Percentiles rank a stretch among this genome's conserved stretches.
Evolutionary conservation across 2,113 vertebrate genomes (phyloP).

Genomic region (Paedocypris sp.): DNA sequence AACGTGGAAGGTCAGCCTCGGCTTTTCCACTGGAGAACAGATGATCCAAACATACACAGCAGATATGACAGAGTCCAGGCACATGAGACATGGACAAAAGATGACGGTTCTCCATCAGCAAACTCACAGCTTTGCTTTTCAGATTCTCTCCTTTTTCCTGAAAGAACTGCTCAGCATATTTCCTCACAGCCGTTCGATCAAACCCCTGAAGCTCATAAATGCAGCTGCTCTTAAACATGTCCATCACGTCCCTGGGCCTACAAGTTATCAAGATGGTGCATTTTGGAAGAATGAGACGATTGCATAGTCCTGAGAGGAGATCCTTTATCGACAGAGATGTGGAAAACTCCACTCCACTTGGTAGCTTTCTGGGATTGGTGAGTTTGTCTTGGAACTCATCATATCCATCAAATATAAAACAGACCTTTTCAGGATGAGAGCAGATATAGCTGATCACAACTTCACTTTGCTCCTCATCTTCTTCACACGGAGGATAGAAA

Average conservation of each 20-base stretch:
- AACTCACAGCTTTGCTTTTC: slow-evolving; percentile 48
- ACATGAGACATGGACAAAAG: slow-evolving; percentile 72
- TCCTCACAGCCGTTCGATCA: slow-evolving; percentile 53
- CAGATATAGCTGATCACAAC: slow-evolving; percentile 64
- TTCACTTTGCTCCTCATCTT: slow-evolving; percentile 34
- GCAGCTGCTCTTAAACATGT: slow-evolving; percentile 48
- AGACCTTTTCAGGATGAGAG: slow-evolving; percentile 55
- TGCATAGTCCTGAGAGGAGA: slow-evolving; percentile 68
- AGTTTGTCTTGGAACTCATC: slow-evolving; percentile 67
- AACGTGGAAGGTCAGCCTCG: slow-evolving; percentile 52
- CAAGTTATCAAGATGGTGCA: slow-evolving; percentile 78
- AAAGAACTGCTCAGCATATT: slow-evolving; percentile 69
- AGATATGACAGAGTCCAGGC: slow-evolving; percentile 71
- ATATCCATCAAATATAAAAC: slow-evolving; percentile 82
- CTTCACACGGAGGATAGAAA: slow-evolving; percentile 55
- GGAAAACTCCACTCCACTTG: background rate
- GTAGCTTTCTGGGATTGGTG: background rate
- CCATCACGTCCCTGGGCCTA: slow-evolving; percentile 56
- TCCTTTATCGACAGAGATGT: slow-evolving; percentile 46
- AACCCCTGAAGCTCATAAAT: slow-evolving; percentile 68
- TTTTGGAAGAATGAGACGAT: slow-evolving; percentile 66
- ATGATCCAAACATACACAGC: slow-evolving; percentile 71
- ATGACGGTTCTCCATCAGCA: slow-evolving; percentile 51
- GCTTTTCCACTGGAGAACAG: slow-evolving; percentile 44
- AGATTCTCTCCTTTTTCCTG: slow-evolving; percentile 23